Conservation (phyloP, 2,888 invertebrate genomes). For the Fissipunctia ypsillon region DNA sequence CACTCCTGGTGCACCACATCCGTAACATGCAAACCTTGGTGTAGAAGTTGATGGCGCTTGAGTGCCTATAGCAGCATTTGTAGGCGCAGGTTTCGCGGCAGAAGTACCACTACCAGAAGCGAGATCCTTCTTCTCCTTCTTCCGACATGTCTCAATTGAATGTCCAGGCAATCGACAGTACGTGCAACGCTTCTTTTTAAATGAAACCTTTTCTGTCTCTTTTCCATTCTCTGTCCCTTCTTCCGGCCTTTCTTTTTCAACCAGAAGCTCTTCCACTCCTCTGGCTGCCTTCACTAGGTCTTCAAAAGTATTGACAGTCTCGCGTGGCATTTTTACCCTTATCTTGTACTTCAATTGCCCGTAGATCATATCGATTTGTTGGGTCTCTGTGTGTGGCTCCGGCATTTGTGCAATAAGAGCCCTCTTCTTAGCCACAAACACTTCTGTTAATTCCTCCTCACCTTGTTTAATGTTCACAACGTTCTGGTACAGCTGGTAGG, state of each 20-base stretch:
- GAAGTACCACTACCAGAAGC: slow-evolving; percentile 10
- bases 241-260: slow-evolving; percentile 11
- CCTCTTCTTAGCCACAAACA: slow-evolving; percentile 8
- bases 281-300: slow-evolving; percentile 25
- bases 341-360: slow-evolving; percentile 31
- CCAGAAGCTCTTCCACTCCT: slow-evolving; percentile 14
- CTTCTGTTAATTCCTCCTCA: slow-evolving; percentile 4
- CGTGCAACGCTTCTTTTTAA: slow-evolving; percentile 19
- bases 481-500: slow-evolving; percentile 13
- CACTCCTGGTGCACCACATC: slow-evolving; percentile 23
- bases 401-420: slow-evolving; percentile 30
- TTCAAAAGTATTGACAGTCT: slow-evolving; percentile 25
- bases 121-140: slow-evolving; percentile 25
- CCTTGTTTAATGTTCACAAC: slow-evolving; percentile 14
- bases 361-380: slow-evolving; percentile 32
- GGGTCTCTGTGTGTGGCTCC: slow-evolving; percentile 19
- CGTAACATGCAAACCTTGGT: slow-evolving; percentile 8
- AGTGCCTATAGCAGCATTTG: slow-evolving; percentile 10
- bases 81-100: slow-evolving; percentile 4
- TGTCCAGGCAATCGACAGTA: slow-evolving; percentile 21
- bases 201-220: slow-evolving; percentile 13
- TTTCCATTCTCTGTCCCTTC: too few relatives aligned
- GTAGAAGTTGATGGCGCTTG: slow-evolving; percentile 30
- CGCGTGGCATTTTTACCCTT: slow-evolving; percentile 21
- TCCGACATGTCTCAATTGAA: slow-evolving; percentile 13